A percentile compares a stretch with the other conserved stretches of the same genome.
Conservation (phyloP, 2,113 vertebrate genomes). For the Amia ocellicauda region DNA sequence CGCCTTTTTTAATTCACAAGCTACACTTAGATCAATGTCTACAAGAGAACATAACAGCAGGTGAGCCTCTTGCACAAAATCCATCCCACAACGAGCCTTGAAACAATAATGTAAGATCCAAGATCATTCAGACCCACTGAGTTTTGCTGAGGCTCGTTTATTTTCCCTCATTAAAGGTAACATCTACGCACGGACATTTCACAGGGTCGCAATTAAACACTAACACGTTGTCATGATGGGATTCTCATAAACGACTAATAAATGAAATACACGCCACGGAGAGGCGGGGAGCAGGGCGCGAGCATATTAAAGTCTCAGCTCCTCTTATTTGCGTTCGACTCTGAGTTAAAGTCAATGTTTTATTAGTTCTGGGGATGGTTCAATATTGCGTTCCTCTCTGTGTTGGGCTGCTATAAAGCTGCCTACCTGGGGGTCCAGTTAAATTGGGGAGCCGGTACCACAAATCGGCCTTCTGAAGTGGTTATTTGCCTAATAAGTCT, state of each 20-base stretch:
- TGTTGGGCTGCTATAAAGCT: conserved; percentile 32
- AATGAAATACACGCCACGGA: background rate
- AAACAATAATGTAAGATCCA: background rate
- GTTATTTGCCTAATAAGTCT: conserved; percentile 54
- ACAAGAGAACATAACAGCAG: too few species aligned
- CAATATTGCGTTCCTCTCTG: conserved; percentile 37
- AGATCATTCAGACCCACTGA: background rate
- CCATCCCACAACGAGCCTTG: background rate
- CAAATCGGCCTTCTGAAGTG: conserved; percentile 43
- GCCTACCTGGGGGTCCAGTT: conserved; percentile 48
- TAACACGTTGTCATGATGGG: background rate
- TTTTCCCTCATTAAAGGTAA: background rate
- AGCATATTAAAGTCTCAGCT: background rate
- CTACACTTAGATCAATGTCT: too few species aligned
- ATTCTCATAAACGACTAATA: conserved; percentile 4
- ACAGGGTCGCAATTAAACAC: background rate
- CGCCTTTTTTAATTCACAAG: too few species aligned
- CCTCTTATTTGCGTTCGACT: background rate
- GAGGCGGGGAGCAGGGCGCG: background rate
- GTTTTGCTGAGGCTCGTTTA: background rate
- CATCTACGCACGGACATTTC: background rate
- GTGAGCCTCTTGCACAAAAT: too few species aligned
- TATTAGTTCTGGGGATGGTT: too few species aligned
- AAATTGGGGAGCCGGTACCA: conserved; percentile 36
- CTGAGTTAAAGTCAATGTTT: too few species aligned